Evolutionary conservation across 2,888 invertebrate species (phyloP).

Genomic region (Melinopterus prodromus): DNA sequence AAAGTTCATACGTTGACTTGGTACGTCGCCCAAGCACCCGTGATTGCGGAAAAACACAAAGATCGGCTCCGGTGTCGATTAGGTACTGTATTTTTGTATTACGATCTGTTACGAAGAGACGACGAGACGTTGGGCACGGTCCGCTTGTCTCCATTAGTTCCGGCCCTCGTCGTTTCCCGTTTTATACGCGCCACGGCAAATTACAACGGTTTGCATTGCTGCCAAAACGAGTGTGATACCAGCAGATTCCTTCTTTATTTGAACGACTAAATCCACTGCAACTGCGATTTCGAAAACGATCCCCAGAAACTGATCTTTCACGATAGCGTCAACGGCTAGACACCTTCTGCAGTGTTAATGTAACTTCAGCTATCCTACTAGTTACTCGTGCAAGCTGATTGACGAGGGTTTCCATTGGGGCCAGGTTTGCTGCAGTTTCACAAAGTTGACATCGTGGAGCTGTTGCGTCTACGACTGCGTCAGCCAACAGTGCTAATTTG

Average conservation of each 20-base stretch:
- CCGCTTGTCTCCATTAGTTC: background rate
- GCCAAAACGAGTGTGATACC: constrained; percentile 40
- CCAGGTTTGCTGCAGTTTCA: background rate
- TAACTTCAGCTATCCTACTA: too few relatives aligned
- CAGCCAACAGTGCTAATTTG: constrained; percentile 21
- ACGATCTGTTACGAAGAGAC: constrained; percentile 33
- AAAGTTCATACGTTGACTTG: too few relatives aligned
- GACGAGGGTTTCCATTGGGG: background rate
- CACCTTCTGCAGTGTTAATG: background rate
- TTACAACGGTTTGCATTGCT: constrained; percentile 31
- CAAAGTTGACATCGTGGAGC: too few relatives aligned
- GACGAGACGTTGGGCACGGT: constrained; percentile 21
- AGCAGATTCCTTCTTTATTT: constrained; percentile 30
- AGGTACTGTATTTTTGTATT: constrained; percentile 29
- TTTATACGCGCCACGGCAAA: constrained; percentile 7
- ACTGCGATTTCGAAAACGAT: background rate
- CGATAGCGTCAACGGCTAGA: background rate
- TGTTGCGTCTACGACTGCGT: background rate
- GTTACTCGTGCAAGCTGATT: background rate
- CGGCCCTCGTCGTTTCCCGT: constrained; percentile 16
- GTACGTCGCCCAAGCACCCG: constrained; percentile 15
- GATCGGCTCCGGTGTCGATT: constrained; percentile 37
- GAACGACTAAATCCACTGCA: background rate
- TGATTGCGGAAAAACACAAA: constrained; percentile 34
- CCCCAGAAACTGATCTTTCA: background rate